These are phyloP conservation scores for Paraescarpia echinospica DNA, from an alignment of 1,140 invertebrate species.

Conservation along the genomic window DNA sequence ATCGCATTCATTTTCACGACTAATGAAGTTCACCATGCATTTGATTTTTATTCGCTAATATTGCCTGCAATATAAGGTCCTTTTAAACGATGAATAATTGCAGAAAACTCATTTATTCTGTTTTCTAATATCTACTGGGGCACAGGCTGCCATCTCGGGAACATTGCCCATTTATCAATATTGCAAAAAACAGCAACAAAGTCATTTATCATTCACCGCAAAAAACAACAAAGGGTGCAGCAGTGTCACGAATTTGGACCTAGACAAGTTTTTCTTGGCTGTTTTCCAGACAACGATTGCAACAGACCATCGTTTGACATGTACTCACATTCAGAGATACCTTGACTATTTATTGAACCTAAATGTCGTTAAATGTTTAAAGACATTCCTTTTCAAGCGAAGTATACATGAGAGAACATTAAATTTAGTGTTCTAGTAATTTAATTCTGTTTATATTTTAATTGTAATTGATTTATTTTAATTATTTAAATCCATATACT, in stretches of 20 bases:
- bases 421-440: no score
- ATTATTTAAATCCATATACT: no score
- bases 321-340: no score
- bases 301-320: no score
- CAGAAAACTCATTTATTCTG: neutral
- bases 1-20: neutral
- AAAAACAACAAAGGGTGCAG: neutral
- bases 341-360: no score
- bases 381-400: no score
- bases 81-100: neutral
- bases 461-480: no score
- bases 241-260: neutral
- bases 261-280: neutral
- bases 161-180: neutral
- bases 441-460: no score
- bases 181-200: neutral
- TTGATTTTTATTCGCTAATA: neutral
- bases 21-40: neutral
- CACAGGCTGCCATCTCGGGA: neutral
- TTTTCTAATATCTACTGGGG: neutral
- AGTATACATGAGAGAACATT: no score
- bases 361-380: no score
- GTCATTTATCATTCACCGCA: neutral
- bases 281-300: neutral
- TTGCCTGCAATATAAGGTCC: neutral